A percentile compares a stretch with the other conserved stretches of the same genome.
Conservation (phyloP, 2,888 invertebrate species). For the Brassicogethes aeneus region DNA sequence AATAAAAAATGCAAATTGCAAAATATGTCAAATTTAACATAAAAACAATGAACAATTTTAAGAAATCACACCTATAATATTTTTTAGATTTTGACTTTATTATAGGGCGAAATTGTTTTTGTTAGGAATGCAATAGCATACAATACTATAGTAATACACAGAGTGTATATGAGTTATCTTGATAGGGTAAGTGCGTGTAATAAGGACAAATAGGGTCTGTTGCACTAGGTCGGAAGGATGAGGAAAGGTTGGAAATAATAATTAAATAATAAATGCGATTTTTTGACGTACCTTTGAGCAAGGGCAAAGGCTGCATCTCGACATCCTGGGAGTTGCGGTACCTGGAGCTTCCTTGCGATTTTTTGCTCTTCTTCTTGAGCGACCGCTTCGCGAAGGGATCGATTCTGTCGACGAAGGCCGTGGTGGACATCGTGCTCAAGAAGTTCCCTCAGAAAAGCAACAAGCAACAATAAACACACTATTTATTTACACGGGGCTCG, state of each 20-base stretch:
- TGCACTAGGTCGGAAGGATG: background rate
- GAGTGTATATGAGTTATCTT: too few relatives aligned
- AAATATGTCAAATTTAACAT: too few relatives aligned
- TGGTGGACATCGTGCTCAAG: slow-evolving; percentile 58
- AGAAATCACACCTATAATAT: too few relatives aligned
- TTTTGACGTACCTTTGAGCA: slow-evolving; percentile 92
- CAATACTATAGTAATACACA: too few relatives aligned
- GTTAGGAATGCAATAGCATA: too few relatives aligned
- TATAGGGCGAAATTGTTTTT: too few relatives aligned
- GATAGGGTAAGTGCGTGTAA: too few relatives aligned
- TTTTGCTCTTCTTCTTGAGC: slow-evolving; percentile 95
- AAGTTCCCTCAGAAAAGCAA: slow-evolving; percentile 18
- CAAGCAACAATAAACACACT: slow-evolving; percentile 21
- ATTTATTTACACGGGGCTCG: slow-evolving; percentile 29
- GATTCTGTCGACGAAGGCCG: slow-evolving; percentile 97
- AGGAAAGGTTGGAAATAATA: background rate
- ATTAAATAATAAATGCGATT: too few relatives aligned
- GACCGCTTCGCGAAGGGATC: slow-evolving; percentile 99
- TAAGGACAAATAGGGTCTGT: background rate
- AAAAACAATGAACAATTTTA: too few relatives aligned
- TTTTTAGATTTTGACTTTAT: too few relatives aligned
- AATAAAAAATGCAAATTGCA: too few relatives aligned
- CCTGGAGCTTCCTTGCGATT: slow-evolving; percentile 97
- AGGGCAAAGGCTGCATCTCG: slow-evolving; percentile 91
- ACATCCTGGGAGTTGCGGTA: slow-evolving; percentile 98